Evolutionary conservation across 2,113 vertebrate species (phyloP), one percentile per base, ranked within the genome.

Genomic region (Gasterosteus aculeatus): DNA sequence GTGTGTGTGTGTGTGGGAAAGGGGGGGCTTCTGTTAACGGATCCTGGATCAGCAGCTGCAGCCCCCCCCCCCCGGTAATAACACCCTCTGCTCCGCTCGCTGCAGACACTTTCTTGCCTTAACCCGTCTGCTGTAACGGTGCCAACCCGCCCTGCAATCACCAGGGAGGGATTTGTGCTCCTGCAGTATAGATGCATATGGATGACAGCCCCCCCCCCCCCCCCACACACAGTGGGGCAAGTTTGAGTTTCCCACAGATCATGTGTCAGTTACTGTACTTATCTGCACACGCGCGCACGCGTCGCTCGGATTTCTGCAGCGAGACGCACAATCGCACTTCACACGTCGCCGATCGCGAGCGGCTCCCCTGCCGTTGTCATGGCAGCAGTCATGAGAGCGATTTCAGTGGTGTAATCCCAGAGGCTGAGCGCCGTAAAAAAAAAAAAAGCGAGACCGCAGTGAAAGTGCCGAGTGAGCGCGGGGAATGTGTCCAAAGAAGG

Each of bases 361-460:
- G n/a, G 73, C 88, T 93, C 87, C 56, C 66, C 80, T 80, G 88
- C 90, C 72, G 94, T 95, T 94, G 93, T 93, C 94, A 95, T 95
- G 92, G 94, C 93, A 95, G 93, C 94, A 72, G 88, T 85, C 86
- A 38, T 1, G 78, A 74, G 77, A 75, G 83, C 89, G 89, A 89
- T 92, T 91, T 94, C 82, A 81, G 88, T 69, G 82, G 78, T 89
- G 89, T 93, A 92, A 92, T 93, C 91, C 91, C 86, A 87, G 83
- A 77, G 87, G 88, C 90, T 79, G 85, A 86, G 73, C 51, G 47
- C 83, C 87, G 87, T 89, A 12, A 42, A 3, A 89, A 93, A 92
- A 26, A 42, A 42, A 3, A 89, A 92, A 87, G 80, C 84, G 87
- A 91, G 85, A 87, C 88, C 42, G 82, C 85, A 87, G 85, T 76